Evolutionary conservation across 2,888 invertebrate species (phyloP), one percentile per base, ranked within the genome.

Genomic region (Diaprepes abbreviatus): DNA sequence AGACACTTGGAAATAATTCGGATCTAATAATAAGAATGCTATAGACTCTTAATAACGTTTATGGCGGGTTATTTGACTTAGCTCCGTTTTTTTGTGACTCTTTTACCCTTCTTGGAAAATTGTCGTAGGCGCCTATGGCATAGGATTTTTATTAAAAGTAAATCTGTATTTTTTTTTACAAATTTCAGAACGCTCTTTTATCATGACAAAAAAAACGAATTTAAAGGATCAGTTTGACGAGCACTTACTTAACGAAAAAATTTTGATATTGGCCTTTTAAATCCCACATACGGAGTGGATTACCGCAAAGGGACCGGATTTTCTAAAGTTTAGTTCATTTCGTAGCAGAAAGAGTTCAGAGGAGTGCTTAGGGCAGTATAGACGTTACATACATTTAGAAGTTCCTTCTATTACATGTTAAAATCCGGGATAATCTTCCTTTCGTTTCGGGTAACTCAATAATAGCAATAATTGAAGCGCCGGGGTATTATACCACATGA

Each of bases 381-480:
- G 75, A 74, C 71, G 78, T 79, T 80, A 79, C 78, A 78, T 78
- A 80, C 78, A 79, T 79, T 78, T 78, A 74, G 75, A 74, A 75
- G 73, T 77, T 78, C 78, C 78, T 79, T 79, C 78, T 78, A 76
- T 77, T 78, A 78, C 79, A 79, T 77, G 79, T 80, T 79, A 78
- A 81, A 82, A 82, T 81, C 81, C 80, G 71, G 81, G 82, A 82
- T 83, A 81, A 83, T 80, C 82, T 80, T 76, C 80, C 78, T 75
- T 77, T 75, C 80, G 76, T 78, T 79, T 79, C 76, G 78, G 78
- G 78, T 79, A 79, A 79, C 78, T 81, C 82, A 81, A 83, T 82
- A 82, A 82, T 81, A 81, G 81, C 79, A 80, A 82, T 83, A 82
- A 83, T 83, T 83, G 82, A 81, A 80, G 79, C 78, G 79, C 80